A percentile compares a stretch with the other conserved stretches of the same genome.
These are phyloP conservation scores for Tupiocoris notatus DNA, from an alignment of 2,888 invertebrate species.

Conservation along the genomic window DNA sequence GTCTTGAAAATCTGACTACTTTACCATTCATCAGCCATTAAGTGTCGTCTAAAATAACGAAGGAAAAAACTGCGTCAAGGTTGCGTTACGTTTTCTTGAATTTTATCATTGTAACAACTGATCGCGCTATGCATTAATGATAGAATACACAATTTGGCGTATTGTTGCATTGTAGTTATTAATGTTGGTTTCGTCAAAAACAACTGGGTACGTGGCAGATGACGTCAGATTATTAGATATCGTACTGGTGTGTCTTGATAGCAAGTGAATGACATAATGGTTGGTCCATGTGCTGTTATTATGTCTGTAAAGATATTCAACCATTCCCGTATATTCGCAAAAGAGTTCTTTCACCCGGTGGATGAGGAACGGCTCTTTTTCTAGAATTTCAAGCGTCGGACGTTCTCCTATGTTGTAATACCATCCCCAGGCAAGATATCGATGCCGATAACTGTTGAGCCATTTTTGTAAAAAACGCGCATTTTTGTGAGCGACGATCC, in stretches of 20 bases:
- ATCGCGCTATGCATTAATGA: too few species aligned
- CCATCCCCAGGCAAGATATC: background rate
- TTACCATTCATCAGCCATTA: too few species aligned
- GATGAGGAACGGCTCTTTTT: conserved; percentile 8
- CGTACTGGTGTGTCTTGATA: background rate
- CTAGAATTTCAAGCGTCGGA: background rate
- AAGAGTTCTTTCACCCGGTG: conserved; percentile 3
- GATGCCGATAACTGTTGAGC: background rate
- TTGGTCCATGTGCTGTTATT: background rate
- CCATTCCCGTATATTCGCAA: background rate
- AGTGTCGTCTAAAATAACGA: too few species aligned
- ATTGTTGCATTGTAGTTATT: background rate
- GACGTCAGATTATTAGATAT: background rate
- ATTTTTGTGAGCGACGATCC: conserved; percentile 10
- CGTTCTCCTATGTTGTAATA: conserved; percentile 3
- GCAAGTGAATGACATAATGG: conserved; percentile 15
- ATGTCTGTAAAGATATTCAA: background rate
- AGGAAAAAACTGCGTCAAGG: too few species aligned
- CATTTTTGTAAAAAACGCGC: conserved; percentile 10
- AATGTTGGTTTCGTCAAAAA: conserved; percentile 4
- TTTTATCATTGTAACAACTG: too few species aligned
- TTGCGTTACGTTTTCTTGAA: too few species aligned
- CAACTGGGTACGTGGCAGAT: background rate
- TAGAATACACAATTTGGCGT: conserved; percentile 2
- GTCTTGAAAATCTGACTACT: too few species aligned